Evolutionary conservation across 2,797 vertebrate genomes (phyloP).

Genomic region (Psittacula derbiana): DNA sequence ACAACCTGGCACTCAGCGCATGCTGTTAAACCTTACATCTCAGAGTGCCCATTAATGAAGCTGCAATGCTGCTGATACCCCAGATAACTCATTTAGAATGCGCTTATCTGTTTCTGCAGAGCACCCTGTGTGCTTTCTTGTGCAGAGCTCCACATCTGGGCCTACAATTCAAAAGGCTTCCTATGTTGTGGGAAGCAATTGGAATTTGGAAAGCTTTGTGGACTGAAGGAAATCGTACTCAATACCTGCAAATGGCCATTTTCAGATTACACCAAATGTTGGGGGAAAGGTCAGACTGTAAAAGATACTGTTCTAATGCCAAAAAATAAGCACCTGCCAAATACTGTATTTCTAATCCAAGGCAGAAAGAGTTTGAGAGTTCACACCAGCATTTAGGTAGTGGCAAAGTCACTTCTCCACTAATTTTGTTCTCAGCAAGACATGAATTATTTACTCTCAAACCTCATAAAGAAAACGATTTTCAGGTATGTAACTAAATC

Average conservation of each 20-base stretch:
- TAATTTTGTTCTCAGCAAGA: neutral
- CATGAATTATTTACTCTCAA: neutral
- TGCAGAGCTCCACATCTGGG: neutral
- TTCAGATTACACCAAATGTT: neutral
- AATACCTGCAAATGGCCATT: neutral
- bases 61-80: neutral
- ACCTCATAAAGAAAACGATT: neutral
- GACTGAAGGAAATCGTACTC: neutral
- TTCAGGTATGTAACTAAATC: neutral
- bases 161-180: neutral
- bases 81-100: neutral
- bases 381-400: neutral
- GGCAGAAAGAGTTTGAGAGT: neutral
- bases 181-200: fast-evolving
- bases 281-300: neutral
- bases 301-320: neutral
- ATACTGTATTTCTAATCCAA: neutral
- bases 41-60: neutral
- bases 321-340: neutral
- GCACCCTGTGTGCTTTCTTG: fast-evolving
- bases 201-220: neutral
- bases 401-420: neutral
- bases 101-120: neutral
- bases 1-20: neutral
- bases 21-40: neutral